Evolutionary conservation across 1,140 invertebrate species (phyloP).

Genomic region (Diuraphis noxia): DNA sequence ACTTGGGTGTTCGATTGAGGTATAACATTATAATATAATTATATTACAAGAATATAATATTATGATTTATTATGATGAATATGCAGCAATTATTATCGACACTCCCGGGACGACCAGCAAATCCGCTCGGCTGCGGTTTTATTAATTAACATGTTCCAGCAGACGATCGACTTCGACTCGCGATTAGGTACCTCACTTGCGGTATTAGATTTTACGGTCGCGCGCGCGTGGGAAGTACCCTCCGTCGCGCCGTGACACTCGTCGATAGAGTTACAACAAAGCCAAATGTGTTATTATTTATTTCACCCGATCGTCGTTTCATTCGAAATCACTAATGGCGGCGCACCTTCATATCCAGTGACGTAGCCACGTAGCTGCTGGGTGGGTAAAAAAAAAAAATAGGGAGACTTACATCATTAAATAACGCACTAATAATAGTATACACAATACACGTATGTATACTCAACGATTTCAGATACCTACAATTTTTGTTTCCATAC

Average conservation of each 20-base stretch:
- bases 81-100: background rate
- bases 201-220: background rate
- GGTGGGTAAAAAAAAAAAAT: too few relatives aligned
- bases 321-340: background rate
- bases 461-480: too few relatives aligned
- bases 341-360: background rate
- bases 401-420: too few relatives aligned
- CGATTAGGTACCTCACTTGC: background rate
- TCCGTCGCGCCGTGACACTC: background rate
- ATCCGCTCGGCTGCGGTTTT: background rate
- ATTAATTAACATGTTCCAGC: background rate
- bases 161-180: background rate
- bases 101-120: background rate
- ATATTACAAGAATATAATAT: background rate
- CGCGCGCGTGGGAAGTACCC: background rate
- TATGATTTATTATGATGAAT: background rate
- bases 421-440: too few relatives aligned
- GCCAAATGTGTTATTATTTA: background rate
- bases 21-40: background rate
- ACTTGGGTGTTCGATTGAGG: constrained; percentile 23
- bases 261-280: background rate
- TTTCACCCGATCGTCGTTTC: background rate
- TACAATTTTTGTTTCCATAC: too few relatives aligned
- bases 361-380: too few relatives aligned
- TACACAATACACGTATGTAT: too few relatives aligned